Evolutionary conservation across 2,888 invertebrate genomes (phyloP), one percentile per base, ranked within the genome.

Genomic region (Agrilus cyanescens): DNA sequence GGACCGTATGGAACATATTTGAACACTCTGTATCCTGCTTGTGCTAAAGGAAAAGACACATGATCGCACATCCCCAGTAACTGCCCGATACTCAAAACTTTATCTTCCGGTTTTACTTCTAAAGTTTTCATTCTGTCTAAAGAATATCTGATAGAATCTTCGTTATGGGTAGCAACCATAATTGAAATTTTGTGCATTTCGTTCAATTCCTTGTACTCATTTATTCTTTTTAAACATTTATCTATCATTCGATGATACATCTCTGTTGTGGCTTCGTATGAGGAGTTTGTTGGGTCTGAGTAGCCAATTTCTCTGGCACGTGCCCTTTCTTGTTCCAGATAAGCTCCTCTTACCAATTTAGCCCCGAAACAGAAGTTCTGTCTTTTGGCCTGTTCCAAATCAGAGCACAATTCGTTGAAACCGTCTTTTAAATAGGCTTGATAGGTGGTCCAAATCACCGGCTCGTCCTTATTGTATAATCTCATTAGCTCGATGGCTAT

Each of bases 1-100:
- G 97, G 97, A 0, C 98, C 98, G 63, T 97, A 99, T 0, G 98
- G 98, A 49, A 98, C 93, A 71, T 98, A 99, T 67, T 97, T 97
- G 75, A 97, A 98, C 12, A 95, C 97, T 0, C 96, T 97, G 68
- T 95, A 98, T 37, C 97, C 97, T 35, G 96, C 87, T 74, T 98
- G 97, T 59, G 97, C 96, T 45, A 97, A 75, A 12, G 94, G 93
- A 75, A 96, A 95, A 55, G 94, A 93, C 65, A 98, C 85, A 68
- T 97, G 96, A 69, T 99, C 98, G 67, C 98, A 98, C 98, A 99
- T 99, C 68, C 96, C 98, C 52, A 94, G 76, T 57, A 99, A 76
- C 68, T 99, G 98, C 3, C 97, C 98, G 70, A 99, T 98, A 71
- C 97, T 98, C 59, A 98, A 91, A 32, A 96, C 87, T 69, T 87